Conservation (phyloP, 2,113 vertebrate genomes). For the Monarcha castaneiventris region DNA sequence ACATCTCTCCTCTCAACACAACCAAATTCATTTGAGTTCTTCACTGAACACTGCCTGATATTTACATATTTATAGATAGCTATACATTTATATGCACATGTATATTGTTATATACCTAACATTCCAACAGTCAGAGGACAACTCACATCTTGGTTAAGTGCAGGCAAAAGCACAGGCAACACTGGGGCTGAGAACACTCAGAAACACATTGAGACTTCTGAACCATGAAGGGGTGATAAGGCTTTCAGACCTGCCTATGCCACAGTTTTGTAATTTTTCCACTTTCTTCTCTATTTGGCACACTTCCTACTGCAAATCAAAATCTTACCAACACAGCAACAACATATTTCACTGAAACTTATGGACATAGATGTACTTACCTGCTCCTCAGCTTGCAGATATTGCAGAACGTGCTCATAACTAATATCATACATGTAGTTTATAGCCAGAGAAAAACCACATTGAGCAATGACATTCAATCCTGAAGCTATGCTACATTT, state of each 20-base stretch:
- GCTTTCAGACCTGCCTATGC: background rate
- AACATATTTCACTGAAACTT: background rate
- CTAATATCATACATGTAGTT: background rate
- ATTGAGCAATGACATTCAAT: background rate
- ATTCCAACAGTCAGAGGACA: background rate
- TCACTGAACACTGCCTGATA: background rate
- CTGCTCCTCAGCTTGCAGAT: background rate
- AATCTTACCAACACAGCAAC: background rate
- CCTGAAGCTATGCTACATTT: background rate
- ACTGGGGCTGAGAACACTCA: background rate
- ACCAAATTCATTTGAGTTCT: background rate
- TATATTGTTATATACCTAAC: background rate
- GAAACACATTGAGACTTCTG: background rate
- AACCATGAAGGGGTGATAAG: rapidly evolving
- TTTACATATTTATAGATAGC: background rate
- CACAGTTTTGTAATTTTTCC: background rate
- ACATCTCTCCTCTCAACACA: background rate
- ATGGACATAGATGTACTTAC: background rate
- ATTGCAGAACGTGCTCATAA: background rate
- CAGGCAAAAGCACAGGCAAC: background rate
- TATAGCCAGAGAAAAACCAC: background rate
- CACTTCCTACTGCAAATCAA: background rate
- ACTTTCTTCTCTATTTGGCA: background rate
- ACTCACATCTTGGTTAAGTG: background rate
- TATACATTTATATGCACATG: rapidly evolving